Percentiles rank a stretch among this genome's conserved stretches.
Evolutionary conservation across 2,113 vertebrate species (phyloP).

Genomic region (Dipodomys merriami): DNA sequence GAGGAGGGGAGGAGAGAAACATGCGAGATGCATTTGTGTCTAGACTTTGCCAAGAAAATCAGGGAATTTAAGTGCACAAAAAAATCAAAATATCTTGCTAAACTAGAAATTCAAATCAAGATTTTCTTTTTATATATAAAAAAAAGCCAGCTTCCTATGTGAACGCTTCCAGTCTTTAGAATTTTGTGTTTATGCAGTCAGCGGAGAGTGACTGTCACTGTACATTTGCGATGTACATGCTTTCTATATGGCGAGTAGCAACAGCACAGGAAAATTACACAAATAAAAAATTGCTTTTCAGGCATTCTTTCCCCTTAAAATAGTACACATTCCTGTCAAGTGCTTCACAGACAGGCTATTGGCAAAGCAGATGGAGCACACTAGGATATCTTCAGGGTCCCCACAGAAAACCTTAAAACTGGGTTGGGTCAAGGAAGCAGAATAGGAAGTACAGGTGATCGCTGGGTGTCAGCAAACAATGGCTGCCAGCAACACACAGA

Average conservation of each 20-base stretch:
- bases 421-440: not conserved
- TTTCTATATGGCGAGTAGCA: not conserved
- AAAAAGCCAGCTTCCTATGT: slow-evolving; percentile 51
- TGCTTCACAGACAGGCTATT: not conserved
- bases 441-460: slow-evolving; percentile 24
- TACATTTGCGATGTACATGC: slow-evolving; percentile 15
- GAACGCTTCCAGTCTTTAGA: slow-evolving; percentile 58
- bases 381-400: not conserved
- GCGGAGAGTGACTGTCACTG: not conserved
- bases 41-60: slow-evolving; percentile 75
- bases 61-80: slow-evolving; percentile 48
- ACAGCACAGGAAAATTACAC: slow-evolving; percentile 36
- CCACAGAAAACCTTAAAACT: slow-evolving; percentile 44
- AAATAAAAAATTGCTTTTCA: slow-evolving; percentile 34
- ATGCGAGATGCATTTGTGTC: slow-evolving; percentile 68
- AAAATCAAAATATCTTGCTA: slow-evolving; percentile 71
- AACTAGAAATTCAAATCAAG: slow-evolving; percentile 72
- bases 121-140: not conserved
- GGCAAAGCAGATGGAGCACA: not conserved
- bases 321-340: not conserved
- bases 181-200: slow-evolving; percentile 50
- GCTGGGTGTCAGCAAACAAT: not conserved
- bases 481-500: not conserved
- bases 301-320: slow-evolving; percentile 20
- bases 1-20: slow-evolving; percentile 9